A percentile compares a stretch with the other conserved stretches of the same genome.
Conservation (phyloP, 2,797 vertebrate genomes). For the Dromococcyx pavoninus region DNA sequence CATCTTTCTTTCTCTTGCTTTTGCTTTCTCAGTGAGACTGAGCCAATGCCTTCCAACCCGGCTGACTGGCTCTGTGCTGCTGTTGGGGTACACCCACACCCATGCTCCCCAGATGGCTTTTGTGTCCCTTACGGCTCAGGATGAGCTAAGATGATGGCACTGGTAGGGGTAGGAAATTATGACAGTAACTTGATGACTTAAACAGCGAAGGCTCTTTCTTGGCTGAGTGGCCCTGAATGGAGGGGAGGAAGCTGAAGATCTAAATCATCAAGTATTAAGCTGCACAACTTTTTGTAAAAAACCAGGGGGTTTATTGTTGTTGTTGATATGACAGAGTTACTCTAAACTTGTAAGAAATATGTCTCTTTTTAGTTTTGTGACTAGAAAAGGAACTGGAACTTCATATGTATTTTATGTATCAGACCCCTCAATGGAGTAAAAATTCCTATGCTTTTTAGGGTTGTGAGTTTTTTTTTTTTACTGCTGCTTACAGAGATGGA, state of each 20-base stretch:
- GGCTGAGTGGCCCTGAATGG: slow-evolving; percentile 31
- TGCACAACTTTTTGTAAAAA: slow-evolving; percentile 50
- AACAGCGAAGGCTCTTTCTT: slow-evolving; percentile 57
- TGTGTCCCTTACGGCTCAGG: not conserved
- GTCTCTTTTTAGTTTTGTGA: slow-evolving; percentile 58
- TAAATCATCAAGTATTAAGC: slow-evolving; percentile 66
- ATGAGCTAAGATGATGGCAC: not conserved
- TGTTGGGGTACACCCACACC: not conserved
- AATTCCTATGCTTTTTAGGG: slow-evolving; percentile 11
- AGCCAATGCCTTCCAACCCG: not conserved
- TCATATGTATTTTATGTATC: slow-evolving; percentile 35
- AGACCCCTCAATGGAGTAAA: slow-evolving; percentile 40
- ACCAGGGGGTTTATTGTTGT: slow-evolving; percentile 34
- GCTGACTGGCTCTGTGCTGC: not conserved
- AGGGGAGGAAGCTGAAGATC: slow-evolving; percentile 41
- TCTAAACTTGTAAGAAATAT: slow-evolving; percentile 63
- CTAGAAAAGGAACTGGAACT: slow-evolving; percentile 57
- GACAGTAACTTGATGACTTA: slow-evolving; percentile 49
- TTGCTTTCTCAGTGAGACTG: slow-evolving; percentile 26
- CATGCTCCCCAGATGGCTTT: not conserved
- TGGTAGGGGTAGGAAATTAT: slow-evolving; percentile 46
- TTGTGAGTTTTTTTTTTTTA: not conserved
- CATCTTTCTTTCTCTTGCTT: slow-evolving; percentile 61
- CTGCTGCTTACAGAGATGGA: not conserved
- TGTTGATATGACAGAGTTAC: slow-evolving; percentile 69